These are phyloP conservation scores for Nephila pilipes DNA, from an alignment of 1,140 invertebrate species.

Conservation along the genomic window DNA sequence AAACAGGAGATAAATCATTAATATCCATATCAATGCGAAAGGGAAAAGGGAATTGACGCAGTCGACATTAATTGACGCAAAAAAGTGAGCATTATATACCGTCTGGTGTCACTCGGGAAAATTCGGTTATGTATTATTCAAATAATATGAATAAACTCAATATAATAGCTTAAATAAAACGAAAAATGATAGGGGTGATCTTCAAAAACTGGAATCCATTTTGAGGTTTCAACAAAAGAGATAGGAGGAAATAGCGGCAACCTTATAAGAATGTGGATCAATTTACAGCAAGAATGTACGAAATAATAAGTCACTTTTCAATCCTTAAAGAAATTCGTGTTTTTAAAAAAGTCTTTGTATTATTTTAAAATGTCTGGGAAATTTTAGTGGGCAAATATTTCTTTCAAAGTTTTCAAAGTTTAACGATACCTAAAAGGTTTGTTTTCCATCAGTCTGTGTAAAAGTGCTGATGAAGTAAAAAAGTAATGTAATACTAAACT, in stretches of 20 bases:
- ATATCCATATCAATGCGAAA: conserved; percentile 13
- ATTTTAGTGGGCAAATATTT: too few relatives aligned
- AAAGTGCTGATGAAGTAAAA: too few relatives aligned
- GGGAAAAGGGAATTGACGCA: conserved; percentile 30
- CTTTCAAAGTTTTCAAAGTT: too few relatives aligned
- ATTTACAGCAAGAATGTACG: too few relatives aligned
- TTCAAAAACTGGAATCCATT: conserved; percentile 1
- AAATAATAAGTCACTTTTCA: too few relatives aligned
- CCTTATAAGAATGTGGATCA: too few relatives aligned
- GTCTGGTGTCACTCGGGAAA: background rate
- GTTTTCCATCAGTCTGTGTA: too few relatives aligned
- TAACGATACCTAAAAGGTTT: too few relatives aligned
- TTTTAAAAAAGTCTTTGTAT: too few relatives aligned
- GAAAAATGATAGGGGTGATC: background rate
- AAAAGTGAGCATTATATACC: conserved; percentile 1
- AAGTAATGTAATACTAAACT: too few relatives aligned
- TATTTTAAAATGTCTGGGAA: too few relatives aligned
- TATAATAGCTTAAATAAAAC: conserved; percentile 22
- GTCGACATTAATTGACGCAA: conserved; percentile 18
- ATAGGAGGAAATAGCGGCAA: background rate
- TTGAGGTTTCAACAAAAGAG: background rate
- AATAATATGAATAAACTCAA: conserved; percentile 24
- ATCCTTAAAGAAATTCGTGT: too few relatives aligned
- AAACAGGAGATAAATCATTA: conserved; percentile 33
- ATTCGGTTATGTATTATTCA: conserved; percentile 4